These are phyloP conservation scores for Falco berigora DNA, from an alignment of 2,797 vertebrate genomes.

Conservation along the genomic window DNA sequence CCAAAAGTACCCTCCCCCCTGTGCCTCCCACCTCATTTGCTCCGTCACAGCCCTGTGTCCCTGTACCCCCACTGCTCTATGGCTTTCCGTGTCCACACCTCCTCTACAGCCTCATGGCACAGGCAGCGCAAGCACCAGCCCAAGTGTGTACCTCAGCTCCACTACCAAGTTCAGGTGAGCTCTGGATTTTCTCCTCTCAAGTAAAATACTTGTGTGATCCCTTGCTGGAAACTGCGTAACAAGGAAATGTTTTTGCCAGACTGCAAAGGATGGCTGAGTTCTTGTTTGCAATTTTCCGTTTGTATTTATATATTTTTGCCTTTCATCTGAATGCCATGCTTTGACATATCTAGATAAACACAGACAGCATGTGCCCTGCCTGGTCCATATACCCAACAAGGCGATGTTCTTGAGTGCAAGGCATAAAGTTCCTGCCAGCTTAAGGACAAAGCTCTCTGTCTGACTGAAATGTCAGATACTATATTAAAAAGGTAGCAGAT, in stretches of 20 bases:
- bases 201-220: not conserved
- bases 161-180: not conserved
- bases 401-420: not conserved
- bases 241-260: not conserved
- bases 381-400: not conserved
- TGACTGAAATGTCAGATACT: slow-evolving; percentile 54
- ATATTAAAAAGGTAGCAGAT: slow-evolving; percentile 57
- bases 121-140: not conserved
- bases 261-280: not conserved
- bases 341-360: not conserved
- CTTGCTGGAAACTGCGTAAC: not conserved
- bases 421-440: not conserved
- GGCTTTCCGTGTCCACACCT: not conserved
- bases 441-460: not conserved
- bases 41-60: too few relatives aligned
- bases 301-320: not conserved
- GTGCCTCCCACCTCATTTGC: not conserved
- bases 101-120: not conserved
- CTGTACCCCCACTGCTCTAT: not conserved
- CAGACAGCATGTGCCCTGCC: not conserved
- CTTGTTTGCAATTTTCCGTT: not conserved
- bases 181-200: not conserved
- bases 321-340: not conserved
- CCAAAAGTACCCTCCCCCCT: not conserved
- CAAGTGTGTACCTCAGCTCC: not conserved